Percentiles rank a stretch among this genome's conserved stretches.
These are phyloP conservation scores for Pampus argenteus DNA, from an alignment of 2,797 vertebrate species.

Conservation along the genomic window DNA sequence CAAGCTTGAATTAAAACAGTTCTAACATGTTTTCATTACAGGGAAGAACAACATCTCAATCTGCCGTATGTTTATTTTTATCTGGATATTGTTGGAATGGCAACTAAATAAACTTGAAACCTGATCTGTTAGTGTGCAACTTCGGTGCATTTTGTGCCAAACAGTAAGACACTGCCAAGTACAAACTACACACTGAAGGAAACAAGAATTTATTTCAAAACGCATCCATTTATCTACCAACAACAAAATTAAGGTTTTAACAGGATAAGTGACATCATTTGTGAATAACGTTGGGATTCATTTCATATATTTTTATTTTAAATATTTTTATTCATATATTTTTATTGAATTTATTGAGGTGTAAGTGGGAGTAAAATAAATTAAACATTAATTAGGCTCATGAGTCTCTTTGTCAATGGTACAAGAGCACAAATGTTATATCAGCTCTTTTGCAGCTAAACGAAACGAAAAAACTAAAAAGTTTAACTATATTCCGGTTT, in stretches of 20 bases:
- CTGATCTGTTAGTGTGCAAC: background rate
- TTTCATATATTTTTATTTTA: too few species aligned
- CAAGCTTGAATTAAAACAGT: background rate
- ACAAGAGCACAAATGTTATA: background rate
- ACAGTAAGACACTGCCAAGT: too few species aligned
- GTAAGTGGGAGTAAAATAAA: too few species aligned
- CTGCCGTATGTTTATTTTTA: too few species aligned
- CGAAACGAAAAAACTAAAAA: background rate
- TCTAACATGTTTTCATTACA: background rate
- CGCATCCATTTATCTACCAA: background rate
- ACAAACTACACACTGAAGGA: too few species aligned
- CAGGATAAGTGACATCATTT: background rate
- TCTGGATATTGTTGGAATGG: too few species aligned
- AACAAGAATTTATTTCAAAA: slow-evolving; percentile 1
- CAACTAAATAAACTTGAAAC: too few species aligned
- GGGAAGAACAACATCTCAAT: too few species aligned
- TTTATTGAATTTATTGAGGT: too few species aligned
- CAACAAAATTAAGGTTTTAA: background rate
- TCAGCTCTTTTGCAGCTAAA: background rate
- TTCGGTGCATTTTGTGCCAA: background rate
- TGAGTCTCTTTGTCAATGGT: background rate
- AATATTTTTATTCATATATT: too few species aligned
- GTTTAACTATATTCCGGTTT: background rate
- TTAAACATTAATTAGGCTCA: too few species aligned
- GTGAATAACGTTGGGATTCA: too few species aligned